phyloP scores from a whole-genome alignment of 2,113 vertebrate genomes.

The Opisthocomus hoazin region DNA sequence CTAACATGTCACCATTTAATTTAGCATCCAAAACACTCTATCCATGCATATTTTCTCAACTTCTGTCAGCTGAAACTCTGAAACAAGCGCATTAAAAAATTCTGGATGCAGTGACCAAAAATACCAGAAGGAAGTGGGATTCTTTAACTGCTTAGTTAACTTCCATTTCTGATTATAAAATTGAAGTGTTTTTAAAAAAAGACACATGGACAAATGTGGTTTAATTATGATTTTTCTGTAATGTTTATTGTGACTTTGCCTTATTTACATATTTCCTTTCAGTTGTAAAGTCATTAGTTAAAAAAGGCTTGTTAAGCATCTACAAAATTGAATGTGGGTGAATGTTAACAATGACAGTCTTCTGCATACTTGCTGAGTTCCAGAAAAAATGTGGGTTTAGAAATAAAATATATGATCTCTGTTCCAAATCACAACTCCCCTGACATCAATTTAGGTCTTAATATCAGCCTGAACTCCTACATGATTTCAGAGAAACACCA shows the following conservation, averaged over 20 bases:
- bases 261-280: constrained; percentile 28
- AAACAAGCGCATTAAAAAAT: not conserved
- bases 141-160: not conserved
- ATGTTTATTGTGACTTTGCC: not conserved
- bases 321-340: constrained; percentile 1
- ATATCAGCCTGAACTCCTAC: constrained; percentile 45
- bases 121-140: not conserved
- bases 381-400: constrained; percentile 2
- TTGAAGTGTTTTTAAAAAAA: not conserved
- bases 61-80: constrained; percentile 25
- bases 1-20: constrained; percentile 28
- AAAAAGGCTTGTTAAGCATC: constrained; percentile 1
- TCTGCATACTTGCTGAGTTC: not conserved
- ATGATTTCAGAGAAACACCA: constrained; percentile 37
- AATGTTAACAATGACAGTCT: constrained; percentile 11
- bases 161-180: not conserved
- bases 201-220: not conserved
- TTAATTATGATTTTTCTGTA: not conserved
- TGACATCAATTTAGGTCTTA: constrained; percentile 30
- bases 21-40: constrained; percentile 23
- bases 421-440: constrained; percentile 27
- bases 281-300: constrained; percentile 21
- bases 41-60: constrained; percentile 16
- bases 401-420: constrained; percentile 40
- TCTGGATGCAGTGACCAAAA: not conserved